Evolutionary conservation across 2,797 vertebrate species (phyloP).

Genomic region (Catostomus latipinnis): DNA sequence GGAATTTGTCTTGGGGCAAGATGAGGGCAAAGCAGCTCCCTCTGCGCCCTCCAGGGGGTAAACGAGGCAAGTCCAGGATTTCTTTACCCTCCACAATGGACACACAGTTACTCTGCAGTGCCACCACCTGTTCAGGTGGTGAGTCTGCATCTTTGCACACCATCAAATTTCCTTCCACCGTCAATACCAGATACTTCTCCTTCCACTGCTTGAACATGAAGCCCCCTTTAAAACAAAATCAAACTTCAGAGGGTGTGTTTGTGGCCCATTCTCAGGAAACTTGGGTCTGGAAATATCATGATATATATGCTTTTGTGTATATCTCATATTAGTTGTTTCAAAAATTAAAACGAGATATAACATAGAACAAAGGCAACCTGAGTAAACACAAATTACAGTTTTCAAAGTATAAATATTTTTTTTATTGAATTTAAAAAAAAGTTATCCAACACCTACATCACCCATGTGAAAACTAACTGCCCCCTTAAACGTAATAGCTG

Average conservation of each 20-base stretch:
- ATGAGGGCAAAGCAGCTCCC: constrained; percentile 85
- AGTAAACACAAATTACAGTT: too few species aligned
- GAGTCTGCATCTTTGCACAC: constrained; percentile 80
- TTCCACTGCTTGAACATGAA: constrained; percentile 90
- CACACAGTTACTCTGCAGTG: constrained; percentile 75
- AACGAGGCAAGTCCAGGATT: constrained; percentile 78
- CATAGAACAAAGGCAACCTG: too few species aligned
- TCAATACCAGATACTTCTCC: constrained; percentile 81
- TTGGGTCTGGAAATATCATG: too few species aligned
- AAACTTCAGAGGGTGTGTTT: neutral
- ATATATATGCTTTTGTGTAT: too few species aligned
- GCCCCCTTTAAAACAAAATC: constrained; percentile 71
- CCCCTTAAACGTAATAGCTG: too few species aligned
- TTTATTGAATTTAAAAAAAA: too few species aligned
- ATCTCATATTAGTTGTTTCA: too few species aligned
- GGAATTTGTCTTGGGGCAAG: constrained; percentile 78
- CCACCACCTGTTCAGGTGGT: constrained; percentile 78
- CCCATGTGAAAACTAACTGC: too few species aligned
- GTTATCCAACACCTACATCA: too few species aligned
- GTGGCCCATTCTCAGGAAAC: too few species aligned
- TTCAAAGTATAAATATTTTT: too few species aligned
- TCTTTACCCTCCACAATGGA: constrained; percentile 78
- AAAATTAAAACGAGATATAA: too few species aligned
- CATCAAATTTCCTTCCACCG: constrained; percentile 79
- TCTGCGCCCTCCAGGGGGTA: constrained; percentile 78